Percentiles rank a stretch among this genome's conserved stretches.
Conservation (phyloP, 2,888 invertebrate genomes). For the Drosophila mimetica region DNA sequence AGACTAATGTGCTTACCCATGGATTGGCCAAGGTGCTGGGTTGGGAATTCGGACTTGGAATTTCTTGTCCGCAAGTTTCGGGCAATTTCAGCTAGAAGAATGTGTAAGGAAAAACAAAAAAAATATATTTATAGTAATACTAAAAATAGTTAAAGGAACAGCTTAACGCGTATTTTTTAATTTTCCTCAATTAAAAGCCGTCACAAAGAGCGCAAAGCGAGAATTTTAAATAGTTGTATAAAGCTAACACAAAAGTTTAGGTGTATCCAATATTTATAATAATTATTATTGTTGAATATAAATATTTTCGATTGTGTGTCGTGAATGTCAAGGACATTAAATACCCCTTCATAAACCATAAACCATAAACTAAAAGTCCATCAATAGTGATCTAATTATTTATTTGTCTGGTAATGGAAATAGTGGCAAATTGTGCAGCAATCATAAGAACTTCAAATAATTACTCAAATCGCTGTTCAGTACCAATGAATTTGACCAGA, state of each 20-base stretch:
- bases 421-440: not conserved
- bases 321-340: not conserved
- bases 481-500: constrained; percentile 1
- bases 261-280: not conserved
- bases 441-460: not conserved
- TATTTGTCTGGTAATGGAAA: not conserved
- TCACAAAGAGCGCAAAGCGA: too few species aligned
- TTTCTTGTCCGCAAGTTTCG: not conserved
- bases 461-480: not conserved
- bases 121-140: not conserved
- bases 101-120: not conserved
- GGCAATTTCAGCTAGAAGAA: not conserved
- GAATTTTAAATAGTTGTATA: too few species aligned
- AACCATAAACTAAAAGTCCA: constrained; percentile 2
- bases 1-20: constrained; percentile 34
- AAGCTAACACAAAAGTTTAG: too few species aligned
- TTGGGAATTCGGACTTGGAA: not conserved
- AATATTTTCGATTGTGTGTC: too few species aligned
- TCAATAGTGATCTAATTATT: not conserved
- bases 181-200: too few species aligned
- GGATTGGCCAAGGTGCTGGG: not conserved
- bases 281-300: not conserved
- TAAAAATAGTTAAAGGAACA: too few species aligned
- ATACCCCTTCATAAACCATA: too few species aligned
- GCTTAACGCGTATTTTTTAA: too few species aligned